Base-by-base conservation (phyloP, 2,797 vertebrate species). In the Tapera naevia region DNA sequence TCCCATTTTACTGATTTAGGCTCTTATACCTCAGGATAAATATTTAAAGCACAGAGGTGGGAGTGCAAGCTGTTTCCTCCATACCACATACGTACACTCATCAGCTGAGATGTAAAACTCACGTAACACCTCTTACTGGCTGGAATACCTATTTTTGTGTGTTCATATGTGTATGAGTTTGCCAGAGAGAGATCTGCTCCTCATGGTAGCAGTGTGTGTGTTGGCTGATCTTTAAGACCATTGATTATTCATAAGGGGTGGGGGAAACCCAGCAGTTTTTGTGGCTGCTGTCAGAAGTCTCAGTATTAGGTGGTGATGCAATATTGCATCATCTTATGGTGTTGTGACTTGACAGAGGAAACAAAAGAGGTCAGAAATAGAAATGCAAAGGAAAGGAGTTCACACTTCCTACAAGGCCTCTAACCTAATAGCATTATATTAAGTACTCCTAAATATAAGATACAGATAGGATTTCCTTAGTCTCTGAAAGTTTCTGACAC, bases 271-370 rank as follows among this genome's bases (percentile, higher is more conserved):
- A 10, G 1, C 9, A 84, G 51, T 51, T 86, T 86, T 81, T 73
- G 48, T 48, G 35, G 35, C 62, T 92, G 43, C 70, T 91, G 66
- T 81, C 80, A 80, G 72, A 92, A 66, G 50, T 93, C 81, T 95
- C 54, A 60, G 46, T 73, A 75, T 88, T 75, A 86, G 75, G 39
- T 58, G 80, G 66, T 92, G 91, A 91, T 93, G 94, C 89, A 96
- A 93, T 86, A 93, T 96, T 95, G 93, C 94, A 96, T 96, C 96
- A 95, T 94, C 39, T 84, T 71, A 79, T 91, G 67, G 62, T 86
- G 43, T 17, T 91, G 51, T 28, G 62, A 72, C 80, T 91, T 90
- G 62, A 78, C 66, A 95, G 58, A 84, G 85, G 91, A 94, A 96
- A 83, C 6, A 16, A 93, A 95, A 95, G 48, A 79, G 41, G 43